Conservation (phyloP, 1,140 invertebrate species). For the Polypedilum vanderplanki region DNA sequence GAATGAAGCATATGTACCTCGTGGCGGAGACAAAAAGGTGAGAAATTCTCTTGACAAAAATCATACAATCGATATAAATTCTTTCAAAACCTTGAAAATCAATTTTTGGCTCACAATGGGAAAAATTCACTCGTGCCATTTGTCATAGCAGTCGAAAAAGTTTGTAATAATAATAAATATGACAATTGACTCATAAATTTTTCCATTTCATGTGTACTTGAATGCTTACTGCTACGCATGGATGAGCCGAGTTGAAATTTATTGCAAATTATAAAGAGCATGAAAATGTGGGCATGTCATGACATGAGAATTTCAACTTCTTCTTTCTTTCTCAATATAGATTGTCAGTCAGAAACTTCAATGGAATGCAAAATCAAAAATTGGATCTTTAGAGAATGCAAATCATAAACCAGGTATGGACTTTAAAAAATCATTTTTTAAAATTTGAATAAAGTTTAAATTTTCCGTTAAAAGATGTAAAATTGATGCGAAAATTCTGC, state of each 20-base stretch:
- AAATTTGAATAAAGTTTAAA: too few relatives aligned
- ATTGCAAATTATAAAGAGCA: conserved; percentile 39
- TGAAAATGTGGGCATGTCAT: conserved; percentile 62
- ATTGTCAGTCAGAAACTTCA: conserved; percentile 77
- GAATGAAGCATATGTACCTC: conserved; percentile 82
- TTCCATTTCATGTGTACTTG: background rate
- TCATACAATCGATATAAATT: background rate
- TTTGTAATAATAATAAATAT: too few relatives aligned
- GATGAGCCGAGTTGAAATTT: background rate
- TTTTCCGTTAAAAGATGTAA: too few relatives aligned
- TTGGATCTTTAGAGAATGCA: conserved; percentile 91
- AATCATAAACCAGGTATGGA: conserved; percentile 74
- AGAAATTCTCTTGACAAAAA: conserved; percentile 30
- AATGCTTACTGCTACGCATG: background rate
- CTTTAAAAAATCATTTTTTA: too few relatives aligned
- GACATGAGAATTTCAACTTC: background rate
- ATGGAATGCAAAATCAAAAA: conserved; percentile 89
- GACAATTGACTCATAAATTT: conserved; percentile 3
- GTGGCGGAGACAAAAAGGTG: conserved; percentile 90
- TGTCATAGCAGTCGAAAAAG: background rate
- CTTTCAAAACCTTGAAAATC: background rate
- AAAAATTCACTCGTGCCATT: background rate
- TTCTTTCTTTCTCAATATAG: conserved; percentile 45
- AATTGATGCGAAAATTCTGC: too few relatives aligned
- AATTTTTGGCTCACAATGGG: background rate